phyloP scores from a whole-genome alignment of 2,113 vertebrate genomes.

The Stercorarius parasiticus region DNA sequence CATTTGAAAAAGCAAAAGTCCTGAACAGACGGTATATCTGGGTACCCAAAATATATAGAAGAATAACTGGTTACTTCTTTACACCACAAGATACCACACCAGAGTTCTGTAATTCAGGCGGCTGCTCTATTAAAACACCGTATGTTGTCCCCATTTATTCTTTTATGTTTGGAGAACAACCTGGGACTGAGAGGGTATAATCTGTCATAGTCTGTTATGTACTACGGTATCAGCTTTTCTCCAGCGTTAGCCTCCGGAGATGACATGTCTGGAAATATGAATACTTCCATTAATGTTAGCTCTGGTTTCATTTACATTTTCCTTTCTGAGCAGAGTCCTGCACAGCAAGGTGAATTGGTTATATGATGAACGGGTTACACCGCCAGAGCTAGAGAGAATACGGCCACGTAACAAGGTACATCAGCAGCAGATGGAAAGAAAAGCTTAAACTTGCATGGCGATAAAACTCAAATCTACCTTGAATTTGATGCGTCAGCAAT shows the following conservation, averaged over 20 bases:
- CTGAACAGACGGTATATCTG: neutral
- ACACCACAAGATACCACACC: neutral
- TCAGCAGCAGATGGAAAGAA: neutral
- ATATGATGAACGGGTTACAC: neutral
- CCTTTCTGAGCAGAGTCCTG: neutral
- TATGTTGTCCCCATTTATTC: neutral
- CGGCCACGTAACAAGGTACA: rapidly evolving
- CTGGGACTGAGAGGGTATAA: neutral
- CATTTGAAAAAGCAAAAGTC: neutral
- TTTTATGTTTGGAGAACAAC: neutral
- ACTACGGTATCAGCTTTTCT: constrained; percentile 16
- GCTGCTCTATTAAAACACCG: neutral
- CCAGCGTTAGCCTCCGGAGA: neutral
- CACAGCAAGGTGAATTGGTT: neutral
- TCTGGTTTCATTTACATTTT: neutral
- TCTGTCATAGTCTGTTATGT: neutral
- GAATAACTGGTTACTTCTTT: neutral
- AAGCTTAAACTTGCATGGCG: neutral
- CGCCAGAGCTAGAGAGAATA: neutral
- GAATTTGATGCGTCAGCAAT: neutral
- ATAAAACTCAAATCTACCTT: neutral
- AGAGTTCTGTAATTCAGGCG: neutral
- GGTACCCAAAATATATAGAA: neutral
- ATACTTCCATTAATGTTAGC: neutral
- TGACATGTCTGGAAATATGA: constrained; percentile 8